A percentile compares a stretch with the other conserved stretches of the same genome.
These are phyloP conservation scores for Bradypodion pumilum DNA, from an alignment of 2,797 vertebrate genomes.

Conservation along the genomic window DNA sequence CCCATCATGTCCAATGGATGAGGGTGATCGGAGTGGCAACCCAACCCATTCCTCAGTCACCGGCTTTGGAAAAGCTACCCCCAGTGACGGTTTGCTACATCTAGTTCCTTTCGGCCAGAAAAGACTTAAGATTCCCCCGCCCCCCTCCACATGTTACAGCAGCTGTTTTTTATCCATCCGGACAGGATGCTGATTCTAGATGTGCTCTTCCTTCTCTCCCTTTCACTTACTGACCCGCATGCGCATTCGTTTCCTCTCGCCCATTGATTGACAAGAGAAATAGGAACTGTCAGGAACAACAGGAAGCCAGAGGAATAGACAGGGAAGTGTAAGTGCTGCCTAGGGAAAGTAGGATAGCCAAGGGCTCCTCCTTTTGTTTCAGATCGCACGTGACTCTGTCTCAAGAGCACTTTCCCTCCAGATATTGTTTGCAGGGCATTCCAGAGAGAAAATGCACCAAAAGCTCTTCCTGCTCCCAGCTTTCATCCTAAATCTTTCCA, in stretches of 20 bases:
- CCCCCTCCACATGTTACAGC: background rate
- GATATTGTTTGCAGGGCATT: too few species aligned
- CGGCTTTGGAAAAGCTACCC: background rate
- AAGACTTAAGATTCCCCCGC: background rate
- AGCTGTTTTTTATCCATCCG: background rate
- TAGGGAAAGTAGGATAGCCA: background rate
- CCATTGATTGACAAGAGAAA: conserved; percentile 23
- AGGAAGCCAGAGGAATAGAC: background rate
- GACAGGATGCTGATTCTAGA: background rate
- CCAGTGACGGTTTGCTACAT: background rate
- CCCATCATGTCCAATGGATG: background rate
- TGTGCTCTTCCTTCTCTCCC: background rate
- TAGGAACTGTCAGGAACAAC: background rate
- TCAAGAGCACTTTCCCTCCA: background rate
- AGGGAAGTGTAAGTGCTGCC: background rate
- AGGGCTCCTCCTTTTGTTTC: background rate
- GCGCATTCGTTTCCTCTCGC: background rate
- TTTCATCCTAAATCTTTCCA: background rate
- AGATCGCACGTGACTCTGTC: background rate
- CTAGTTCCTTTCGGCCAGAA: background rate
- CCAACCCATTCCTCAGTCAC: too few species aligned
- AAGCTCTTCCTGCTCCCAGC: background rate
- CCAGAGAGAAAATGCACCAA: background rate
- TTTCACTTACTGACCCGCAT: background rate
- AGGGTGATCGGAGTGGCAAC: too few species aligned